Evolutionary conservation across 1,140 invertebrate genomes (phyloP), one percentile per base, ranked within the genome.

Genomic region (Zophobas morio): DNA sequence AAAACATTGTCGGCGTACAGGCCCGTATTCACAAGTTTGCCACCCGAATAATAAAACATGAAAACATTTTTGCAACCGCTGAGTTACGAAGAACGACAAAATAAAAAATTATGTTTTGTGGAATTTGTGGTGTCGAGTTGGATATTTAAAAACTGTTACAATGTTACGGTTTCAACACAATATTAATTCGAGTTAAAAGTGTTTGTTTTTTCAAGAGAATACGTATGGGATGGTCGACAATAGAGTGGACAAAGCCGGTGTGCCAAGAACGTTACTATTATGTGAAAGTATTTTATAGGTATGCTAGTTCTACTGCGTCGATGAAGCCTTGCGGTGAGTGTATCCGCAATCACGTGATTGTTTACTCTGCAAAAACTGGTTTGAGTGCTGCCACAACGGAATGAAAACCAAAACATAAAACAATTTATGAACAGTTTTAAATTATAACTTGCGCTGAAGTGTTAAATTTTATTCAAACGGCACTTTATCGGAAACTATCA

Each of bases 271-370:
- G 39, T 36, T 63, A 33, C 39, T 66, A 66, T 66, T 66, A 66
- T 66, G 37, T 66, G 60, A 66, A 66, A 66, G 60, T 66, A 66
- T 66, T 66, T 66, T n/a, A n/a, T 33, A 66, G 60, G 3, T 46
- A 66, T 42, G 39, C 20, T 42, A 42, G 37, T 42, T 33, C n/a
- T 39, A 66, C 60, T 4, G 39, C 20, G 20, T 66, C 60, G 60
- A 66, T 42, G 2, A 66, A 66, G 39, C 40, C 39, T 35, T 6
- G 8, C 42, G 42, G 3, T 46, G 0, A 20, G 20, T 20, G 20
- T 0, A 20, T 0, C 20, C 20, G 20, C 20, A 20, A 20, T 20
- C 20, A 20, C 20, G 20, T 20, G 20, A 20, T 20, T 20, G 20
- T 20, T 20, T 20, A 20, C 20, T 20, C 20, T 20, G 20, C 20